Evolutionary conservation across 1,140 invertebrate genomes (phyloP), one percentile per base, ranked within the genome.

Genomic region (Calosoma granatense): DNA sequence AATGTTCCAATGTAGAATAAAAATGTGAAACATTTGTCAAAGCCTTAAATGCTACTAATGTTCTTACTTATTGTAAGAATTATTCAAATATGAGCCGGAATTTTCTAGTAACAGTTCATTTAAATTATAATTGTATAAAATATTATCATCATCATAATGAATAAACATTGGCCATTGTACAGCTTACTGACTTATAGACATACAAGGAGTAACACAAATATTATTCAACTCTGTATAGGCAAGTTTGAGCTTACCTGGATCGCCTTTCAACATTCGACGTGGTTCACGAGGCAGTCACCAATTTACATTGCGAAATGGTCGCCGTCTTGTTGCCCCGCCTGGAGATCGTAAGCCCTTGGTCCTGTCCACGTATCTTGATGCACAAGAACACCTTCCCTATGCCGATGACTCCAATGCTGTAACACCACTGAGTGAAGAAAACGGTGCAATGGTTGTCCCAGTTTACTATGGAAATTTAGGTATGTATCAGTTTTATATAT

Each of bases 371-470:
- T 95, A 94, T 77, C 78, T 96, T 68, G 94, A 97, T 72, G 93
- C 92, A 56, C 89, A 96, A 73, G 92, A 95, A 76, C 92, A 97
- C 73, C 81, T 98, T 65, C 95, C 95, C 14, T 98, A 94, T 73
- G 94, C 94, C 21, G 95, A 98, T 72, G 94, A 97, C 73, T 97
- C 93, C 51, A 94, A 94, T 68, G 95, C 94, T 53, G 94, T 97
- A 1, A 98, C 94, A 47, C 95, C 95, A 12, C 95, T 96, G 89
- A 96, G 92, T 54, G 95, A 97, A 77, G 94, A 97, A 72, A 95
- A 94, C 72, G 92, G 92, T 63, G 90, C 90, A 62, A 94, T 94
- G 72, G 88, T 94, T 63, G 88, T 95, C 60, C 90, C 92, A 4
- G 84, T 90, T 64, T 92, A 92, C 72, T 88, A 88, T 70, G 79